Evolutionary conservation across 1,140 invertebrate species (phyloP).

Genomic region (Drosophila ohnishii): DNA sequence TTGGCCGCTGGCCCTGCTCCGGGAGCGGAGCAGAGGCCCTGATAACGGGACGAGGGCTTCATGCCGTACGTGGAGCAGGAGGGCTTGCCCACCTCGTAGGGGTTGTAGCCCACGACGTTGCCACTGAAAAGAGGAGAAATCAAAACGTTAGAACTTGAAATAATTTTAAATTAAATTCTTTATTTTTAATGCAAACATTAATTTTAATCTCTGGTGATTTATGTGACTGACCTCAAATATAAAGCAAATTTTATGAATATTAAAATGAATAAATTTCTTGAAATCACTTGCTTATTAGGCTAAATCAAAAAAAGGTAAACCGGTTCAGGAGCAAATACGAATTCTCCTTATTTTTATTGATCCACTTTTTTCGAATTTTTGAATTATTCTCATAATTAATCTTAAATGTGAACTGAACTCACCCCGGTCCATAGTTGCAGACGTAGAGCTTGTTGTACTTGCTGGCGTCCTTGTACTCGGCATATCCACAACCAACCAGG

Average conservation of each 20-base stretch:
- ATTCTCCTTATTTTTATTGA: background rate
- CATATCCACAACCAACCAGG: conserved; percentile 91
- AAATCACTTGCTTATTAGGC: conserved; percentile 14
- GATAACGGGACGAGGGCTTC: conserved; percentile 88
- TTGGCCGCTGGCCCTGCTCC: conserved; percentile 46
- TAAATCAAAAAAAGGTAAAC: background rate
- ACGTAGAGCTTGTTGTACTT: conserved; percentile 93
- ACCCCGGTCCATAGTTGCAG: conserved; percentile 94
- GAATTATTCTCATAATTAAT: background rate
- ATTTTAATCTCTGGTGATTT: conserved; percentile 4
- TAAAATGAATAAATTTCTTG: conserved; percentile 5
- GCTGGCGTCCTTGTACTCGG: conserved; percentile 89
- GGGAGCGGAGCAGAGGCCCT: conserved; percentile 87
- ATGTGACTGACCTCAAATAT: conserved; percentile 10
- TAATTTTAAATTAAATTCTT: background rate
- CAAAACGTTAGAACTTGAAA: background rate
- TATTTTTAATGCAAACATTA: background rate
- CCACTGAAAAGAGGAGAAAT: conserved; percentile 84
- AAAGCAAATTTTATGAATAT: conserved; percentile 8
- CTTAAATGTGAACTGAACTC: conserved; percentile 57
- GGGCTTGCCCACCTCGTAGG: conserved; percentile 89
- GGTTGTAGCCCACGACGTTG: conserved; percentile 89
- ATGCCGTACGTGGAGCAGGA: conserved; percentile 88
- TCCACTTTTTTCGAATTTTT: background rate
- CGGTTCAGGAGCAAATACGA: background rate